Base-by-base conservation (phyloP, 2,797 vertebrate genomes). In the Enteromius fasciolatus region DNA sequence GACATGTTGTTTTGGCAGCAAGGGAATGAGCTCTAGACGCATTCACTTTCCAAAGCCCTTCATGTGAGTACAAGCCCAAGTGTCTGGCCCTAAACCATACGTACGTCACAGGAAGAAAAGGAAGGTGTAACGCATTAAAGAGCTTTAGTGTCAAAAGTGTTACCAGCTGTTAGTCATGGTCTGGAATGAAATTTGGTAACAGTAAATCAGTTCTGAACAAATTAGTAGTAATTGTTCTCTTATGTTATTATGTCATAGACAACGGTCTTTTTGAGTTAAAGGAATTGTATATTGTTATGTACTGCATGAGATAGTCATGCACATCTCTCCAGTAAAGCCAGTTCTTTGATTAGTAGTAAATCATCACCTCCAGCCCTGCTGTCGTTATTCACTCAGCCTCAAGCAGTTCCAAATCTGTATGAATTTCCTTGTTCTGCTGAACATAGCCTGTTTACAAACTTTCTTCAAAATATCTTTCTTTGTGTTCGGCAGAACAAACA, bases 121-220 rank as follows among this genome's bases (percentile, higher is more conserved):
- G 3, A 73, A 15, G 10, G 54, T 57, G 4, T 41, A 41, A 69
- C 39, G 20, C 59, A 44, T 25, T 72, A 28, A 3, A 57, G 14
- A n/a, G 31, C 48, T 46, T 23, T 20, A 36, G 63, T 70, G 64
- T 23, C 15, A 6, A 57, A 54, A 69, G 54, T 69, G n/a, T 67
- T 73, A 14, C 59, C 67, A 50, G 57, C 70, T 66, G 69, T 76
- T 72, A 2, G 20, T 28, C 18, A 14, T n/a, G 23, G 61, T 64
- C 31, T 33, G 41, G 28, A 76, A 68, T 80, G 41, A 31, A 70
- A 68, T 61, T 44, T 73, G 31, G 28, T 75, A 20, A 17, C 3
- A 77, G 77, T 31, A 61, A 75, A 57, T 72, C 75, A 59, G 46
- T 57, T 78, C 39, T 52, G 14, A 44, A 77, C 28, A 20, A 67